Conservation (phyloP, 2,888 invertebrate genomes). For the Athalia cordata region DNA sequence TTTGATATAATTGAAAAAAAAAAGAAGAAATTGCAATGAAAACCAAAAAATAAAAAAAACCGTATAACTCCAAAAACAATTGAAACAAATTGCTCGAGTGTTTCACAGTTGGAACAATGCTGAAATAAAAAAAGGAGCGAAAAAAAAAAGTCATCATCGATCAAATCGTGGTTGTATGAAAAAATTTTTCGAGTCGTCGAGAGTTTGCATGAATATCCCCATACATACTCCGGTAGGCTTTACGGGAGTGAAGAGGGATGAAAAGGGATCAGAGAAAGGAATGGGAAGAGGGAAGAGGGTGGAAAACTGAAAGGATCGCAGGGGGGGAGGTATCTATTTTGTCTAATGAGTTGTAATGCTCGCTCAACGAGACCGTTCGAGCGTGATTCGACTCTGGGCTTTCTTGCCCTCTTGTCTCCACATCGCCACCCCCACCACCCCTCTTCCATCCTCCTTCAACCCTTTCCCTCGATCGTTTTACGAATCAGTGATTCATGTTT, state of each 20-base stretch:
- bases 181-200: too few relatives aligned
- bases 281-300: slow-evolving; percentile 31
- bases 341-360: slow-evolving; percentile 59
- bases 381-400: slow-evolving; percentile 50
- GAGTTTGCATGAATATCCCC: background rate
- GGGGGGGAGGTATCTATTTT: slow-evolving; percentile 51
- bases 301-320: slow-evolving; percentile 45
- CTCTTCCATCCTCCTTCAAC: too few relatives aligned
- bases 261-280: slow-evolving; percentile 35
- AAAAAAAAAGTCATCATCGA: too few relatives aligned
- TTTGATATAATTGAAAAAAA: too few relatives aligned
- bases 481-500: slow-evolving; percentile 29
- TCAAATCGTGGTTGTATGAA: too few relatives aligned
- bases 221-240: slow-evolving; percentile 5
- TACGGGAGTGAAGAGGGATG: slow-evolving; percentile 29
- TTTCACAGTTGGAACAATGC: too few relatives aligned
- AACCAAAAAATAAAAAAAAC: too few relatives aligned
- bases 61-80: too few relatives aligned
- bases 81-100: too few relatives aligned
- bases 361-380: slow-evolving; percentile 52
- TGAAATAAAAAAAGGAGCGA: too few relatives aligned
- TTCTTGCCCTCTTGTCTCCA: slow-evolving; percentile 41
- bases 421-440: background rate
- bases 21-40: too few relatives aligned
- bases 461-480: slow-evolving; percentile 2